These are phyloP conservation scores for Dasyornis broadbenti DNA, from an alignment of 2,113 vertebrate species.

Conservation along the genomic window DNA sequence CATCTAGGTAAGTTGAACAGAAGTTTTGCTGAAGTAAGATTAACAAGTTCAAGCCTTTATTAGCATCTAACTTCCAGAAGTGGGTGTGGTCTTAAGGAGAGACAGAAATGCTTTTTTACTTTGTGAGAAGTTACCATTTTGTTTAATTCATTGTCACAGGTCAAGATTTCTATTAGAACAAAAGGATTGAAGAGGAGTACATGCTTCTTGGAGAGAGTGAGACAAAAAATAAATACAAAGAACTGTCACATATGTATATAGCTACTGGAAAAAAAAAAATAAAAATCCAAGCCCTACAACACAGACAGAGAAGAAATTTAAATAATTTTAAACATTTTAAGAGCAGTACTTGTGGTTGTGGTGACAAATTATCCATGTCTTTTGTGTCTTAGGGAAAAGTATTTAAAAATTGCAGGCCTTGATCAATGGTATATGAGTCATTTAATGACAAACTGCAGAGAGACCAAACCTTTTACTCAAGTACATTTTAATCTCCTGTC, in stretches of 20 bases:
- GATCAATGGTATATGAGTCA: background rate
- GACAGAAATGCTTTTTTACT: background rate
- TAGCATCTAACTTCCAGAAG: background rate
- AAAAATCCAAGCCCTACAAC: background rate
- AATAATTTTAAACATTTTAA: background rate
- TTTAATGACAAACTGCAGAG: background rate
- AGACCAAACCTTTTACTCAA: background rate
- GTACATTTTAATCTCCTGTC: background rate
- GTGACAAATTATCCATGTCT: background rate
- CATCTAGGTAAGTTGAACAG: background rate
- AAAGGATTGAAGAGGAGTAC: background rate
- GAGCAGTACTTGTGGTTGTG: background rate
- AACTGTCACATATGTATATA: background rate
- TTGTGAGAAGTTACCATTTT: background rate
- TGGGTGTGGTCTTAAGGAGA: background rate
- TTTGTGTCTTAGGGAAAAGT: background rate
- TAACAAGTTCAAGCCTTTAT: background rate
- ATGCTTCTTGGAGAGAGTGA: background rate
- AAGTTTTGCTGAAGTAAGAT: background rate
- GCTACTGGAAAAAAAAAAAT: background rate
- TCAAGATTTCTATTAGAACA: background rate
- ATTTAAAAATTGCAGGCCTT: background rate
- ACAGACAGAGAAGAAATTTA: background rate
- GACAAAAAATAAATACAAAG: background rate
- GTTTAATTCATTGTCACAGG: background rate